Evolutionary conservation across 1,140 invertebrate species (phyloP), one percentile per base, ranked within the genome.

Genomic region (Eciton burchellii): DNA sequence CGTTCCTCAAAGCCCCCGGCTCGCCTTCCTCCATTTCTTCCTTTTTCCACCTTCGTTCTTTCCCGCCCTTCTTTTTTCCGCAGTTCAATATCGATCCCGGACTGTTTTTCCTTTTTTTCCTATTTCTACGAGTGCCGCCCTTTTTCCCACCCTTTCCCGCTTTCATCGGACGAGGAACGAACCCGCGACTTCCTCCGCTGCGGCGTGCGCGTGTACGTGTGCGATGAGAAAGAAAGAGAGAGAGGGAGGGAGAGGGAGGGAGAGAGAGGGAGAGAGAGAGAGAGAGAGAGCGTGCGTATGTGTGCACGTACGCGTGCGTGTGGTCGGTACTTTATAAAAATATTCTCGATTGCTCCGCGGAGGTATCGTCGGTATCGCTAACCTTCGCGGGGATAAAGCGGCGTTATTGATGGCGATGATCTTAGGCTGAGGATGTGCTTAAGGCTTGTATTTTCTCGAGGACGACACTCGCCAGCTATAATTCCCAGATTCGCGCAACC

Each of bases 91-190:
- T 87, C 85, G 85, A 87, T 87, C 84, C 81, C 65, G 84, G 82
- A 76, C 81, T 74, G 73, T 87, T 81, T 88, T 82, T 84, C 82
- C 81, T 87, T 88, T 87, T 86, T 82, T 85, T 87, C 73, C 68
- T 87, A 83, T 87, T 88, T 84, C 86, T 86, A 79, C 86, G 85
- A 88, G 86, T 88, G 70, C 86, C 86, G 85, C 86, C 86, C 86
- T 88, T 88, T 88, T 87, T 82, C 86, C 83, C 85, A 86, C 86
- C 86, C 86, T 87, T 84, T 87, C 85, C 85, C 86, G 85, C 86
- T 88, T 88, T 87, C 86, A 88, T 88, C 86, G 74, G 84, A 88
- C 82, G 73, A 87, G 65, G 74, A 79, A 79, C 74, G 74, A 79
- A 79, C 74, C 74, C 74, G 74, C 74, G 74, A 79, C 74, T 79